These are phyloP conservation scores for Meteorus sp. DNA, from an alignment of 1,140 invertebrate genomes.

Conservation along the genomic window DNA sequence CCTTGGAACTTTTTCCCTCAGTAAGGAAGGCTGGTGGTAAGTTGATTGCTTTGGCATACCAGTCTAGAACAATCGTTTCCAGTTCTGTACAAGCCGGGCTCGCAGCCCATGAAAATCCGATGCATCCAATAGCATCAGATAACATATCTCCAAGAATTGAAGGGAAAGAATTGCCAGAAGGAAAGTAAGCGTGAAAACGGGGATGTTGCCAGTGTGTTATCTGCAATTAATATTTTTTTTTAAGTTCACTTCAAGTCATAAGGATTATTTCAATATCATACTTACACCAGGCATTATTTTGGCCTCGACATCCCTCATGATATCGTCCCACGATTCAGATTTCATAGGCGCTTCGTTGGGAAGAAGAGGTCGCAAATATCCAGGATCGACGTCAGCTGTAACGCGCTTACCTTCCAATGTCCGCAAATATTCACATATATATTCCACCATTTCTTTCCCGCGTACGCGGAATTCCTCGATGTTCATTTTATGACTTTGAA, in stretches of 20 bases:
- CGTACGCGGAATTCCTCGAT: constrained; percentile 78
- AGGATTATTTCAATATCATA: neutral
- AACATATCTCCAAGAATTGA: constrained; percentile 94
- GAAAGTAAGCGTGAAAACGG: constrained; percentile 95
- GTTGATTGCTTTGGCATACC: constrained; percentile 64
- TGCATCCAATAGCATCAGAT: constrained; percentile 86
- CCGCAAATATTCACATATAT: constrained; percentile 85
- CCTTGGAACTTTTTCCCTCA: constrained; percentile 61
- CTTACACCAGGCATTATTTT: constrained; percentile 93
- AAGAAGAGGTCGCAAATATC: constrained; percentile 78
- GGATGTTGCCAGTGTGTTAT: constrained; percentile 97
- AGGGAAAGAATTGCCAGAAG: constrained; percentile 91
- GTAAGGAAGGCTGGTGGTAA: constrained; percentile 62
- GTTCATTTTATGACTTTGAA: constrained; percentile 67
- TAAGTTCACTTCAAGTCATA: neutral
- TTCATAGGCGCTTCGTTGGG: constrained; percentile 77
- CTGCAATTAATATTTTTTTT: constrained; percentile 51
- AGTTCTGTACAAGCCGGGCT: constrained; percentile 84
- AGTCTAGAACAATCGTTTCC: constrained; percentile 76
- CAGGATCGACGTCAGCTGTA: constrained; percentile 82
- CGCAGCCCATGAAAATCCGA: constrained; percentile 95
- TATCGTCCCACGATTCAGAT: constrained; percentile 81
- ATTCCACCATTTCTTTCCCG: constrained; percentile 92
- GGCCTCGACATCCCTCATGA: constrained; percentile 86
- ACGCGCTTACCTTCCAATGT: constrained; percentile 74